Base-by-base conservation (phyloP, 2,888 invertebrate genomes). In the Catocala sponsa region DNA sequence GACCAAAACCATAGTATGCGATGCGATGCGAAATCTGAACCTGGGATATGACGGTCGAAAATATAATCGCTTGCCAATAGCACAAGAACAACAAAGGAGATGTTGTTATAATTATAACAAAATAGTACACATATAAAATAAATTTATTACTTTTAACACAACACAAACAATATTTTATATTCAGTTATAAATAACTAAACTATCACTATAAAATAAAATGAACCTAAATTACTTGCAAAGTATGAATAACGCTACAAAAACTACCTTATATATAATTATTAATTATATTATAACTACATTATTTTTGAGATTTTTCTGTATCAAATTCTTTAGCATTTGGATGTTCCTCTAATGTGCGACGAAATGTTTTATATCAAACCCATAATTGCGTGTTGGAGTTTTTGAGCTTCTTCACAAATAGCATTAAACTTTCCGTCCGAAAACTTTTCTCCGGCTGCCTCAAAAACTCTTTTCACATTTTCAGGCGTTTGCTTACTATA, bases 351-450 rank as follows among this genome's bases (percentile, higher is more conserved):
- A 91, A 73, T 1, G 89, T 85, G 57, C 68, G 77, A 2, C 89
- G 82, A 68, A 95, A 95, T 7, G 95, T 95, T 81, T 95, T 95
- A 47, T 90, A 93, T 72, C 95, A 95, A 35, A 95, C 95, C 83
- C 87, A 87, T 4, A 94, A 95, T 69, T 92, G 85, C 43, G 93
- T 89, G 79, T n/a, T 95, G 95, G 58, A 82, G 78, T 68, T 93
- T 88, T 68, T 90, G 82, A 2, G 95, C 95, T 69, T 91, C 87
- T 63, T 93, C 83, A 95, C 95, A 95, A 66, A 95, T 71, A 59
- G 81, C 79, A 44, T 91, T 84, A 74, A 96, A 96, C 25, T 80
- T 83, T 63, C 95, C 89, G 38, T 94, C 94, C 5, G 88, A 89
- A 63, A 95, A 92, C 58, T 86, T 80, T 71, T 95, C 95, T 1